Percentiles rank a stretch among this genome's conserved stretches.
Evolutionary conservation across 2,888 invertebrate genomes (phyloP).

Genomic region (Tenthredo scrophulariae): DNA sequence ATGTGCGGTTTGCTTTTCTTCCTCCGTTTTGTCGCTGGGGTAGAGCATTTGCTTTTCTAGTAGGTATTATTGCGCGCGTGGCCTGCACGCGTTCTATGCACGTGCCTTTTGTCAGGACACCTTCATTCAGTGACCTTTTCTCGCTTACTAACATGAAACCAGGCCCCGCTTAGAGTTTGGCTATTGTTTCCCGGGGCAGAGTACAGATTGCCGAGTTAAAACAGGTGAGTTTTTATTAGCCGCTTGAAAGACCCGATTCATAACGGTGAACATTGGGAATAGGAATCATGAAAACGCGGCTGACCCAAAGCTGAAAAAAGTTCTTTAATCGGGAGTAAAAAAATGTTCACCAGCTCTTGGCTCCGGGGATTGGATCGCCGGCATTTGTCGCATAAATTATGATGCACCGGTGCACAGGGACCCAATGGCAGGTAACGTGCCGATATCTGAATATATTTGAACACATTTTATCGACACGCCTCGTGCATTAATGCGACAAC

Average conservation of each 20-base stretch:
- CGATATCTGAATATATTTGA: constrained; percentile 45
- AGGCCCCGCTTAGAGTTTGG: neutral
- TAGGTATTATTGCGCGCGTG: constrained; percentile 21
- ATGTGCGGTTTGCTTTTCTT: constrained; percentile 27
- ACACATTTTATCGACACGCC: constrained; percentile 40
- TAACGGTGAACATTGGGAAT: neutral
- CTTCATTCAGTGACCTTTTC: constrained; percentile 34
- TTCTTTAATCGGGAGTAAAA: neutral
- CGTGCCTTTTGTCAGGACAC: constrained; percentile 40
- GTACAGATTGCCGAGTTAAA: neutral
- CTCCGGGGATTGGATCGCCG: neutral
- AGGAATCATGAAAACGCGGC: neutral
- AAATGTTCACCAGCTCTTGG: neutral
- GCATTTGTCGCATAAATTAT: constrained; percentile 42
- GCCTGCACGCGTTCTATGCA: constrained; percentile 34
- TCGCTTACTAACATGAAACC: constrained; percentile 1
- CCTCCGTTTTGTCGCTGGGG: constrained; percentile 28
- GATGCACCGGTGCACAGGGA: constrained; percentile 31
- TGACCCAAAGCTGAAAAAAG: neutral
- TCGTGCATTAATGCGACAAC: constrained; percentile 44
- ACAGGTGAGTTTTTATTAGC: constrained; percentile 11
- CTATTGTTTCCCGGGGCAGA: neutral
- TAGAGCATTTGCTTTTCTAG: constrained; percentile 23
- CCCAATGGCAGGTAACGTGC: constrained; percentile 28
- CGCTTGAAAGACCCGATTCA: neutral